phyloP scores from a whole-genome alignment of 2,113 vertebrate genomes.

The Hemibagrus wyckioides region DNA sequence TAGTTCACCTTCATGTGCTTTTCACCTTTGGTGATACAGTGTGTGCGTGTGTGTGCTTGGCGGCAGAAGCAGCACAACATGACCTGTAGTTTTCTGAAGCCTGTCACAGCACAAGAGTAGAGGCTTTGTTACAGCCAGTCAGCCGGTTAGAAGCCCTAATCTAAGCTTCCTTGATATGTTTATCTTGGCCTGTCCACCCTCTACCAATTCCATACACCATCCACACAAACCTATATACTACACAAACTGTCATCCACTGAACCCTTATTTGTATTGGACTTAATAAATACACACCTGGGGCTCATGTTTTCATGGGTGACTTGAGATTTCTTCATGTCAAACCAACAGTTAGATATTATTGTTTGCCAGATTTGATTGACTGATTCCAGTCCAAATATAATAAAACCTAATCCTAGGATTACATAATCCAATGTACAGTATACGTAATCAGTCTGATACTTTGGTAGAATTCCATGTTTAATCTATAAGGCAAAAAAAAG shows the following conservation, averaged over 20 bases:
- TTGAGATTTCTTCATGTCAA: neutral
- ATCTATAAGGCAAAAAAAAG: neutral
- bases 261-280: neutral
- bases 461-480: neutral
- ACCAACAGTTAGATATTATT: neutral
- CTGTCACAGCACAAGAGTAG: neutral
- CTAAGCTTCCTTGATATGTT: constrained; percentile 17
- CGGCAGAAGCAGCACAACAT: neutral
- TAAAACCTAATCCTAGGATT: neutral
- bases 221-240: neutral
- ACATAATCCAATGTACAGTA: neutral
- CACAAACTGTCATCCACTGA: neutral
- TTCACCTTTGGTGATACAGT: no score
- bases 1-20: neutral
- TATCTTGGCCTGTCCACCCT: neutral
- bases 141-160: constrained; percentile 28
- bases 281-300: neutral
- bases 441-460: neutral
- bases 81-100: constrained; percentile 1
- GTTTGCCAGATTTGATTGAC: neutral
- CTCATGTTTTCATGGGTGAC: neutral
- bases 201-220: neutral
- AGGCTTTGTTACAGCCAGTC: constrained; percentile 6
- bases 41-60: neutral
- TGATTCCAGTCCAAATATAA: neutral